These are phyloP conservation scores for Melanotaenia nigrans DNA, from an alignment of 2,797 vertebrate genomes.

Conservation along the genomic window DNA sequence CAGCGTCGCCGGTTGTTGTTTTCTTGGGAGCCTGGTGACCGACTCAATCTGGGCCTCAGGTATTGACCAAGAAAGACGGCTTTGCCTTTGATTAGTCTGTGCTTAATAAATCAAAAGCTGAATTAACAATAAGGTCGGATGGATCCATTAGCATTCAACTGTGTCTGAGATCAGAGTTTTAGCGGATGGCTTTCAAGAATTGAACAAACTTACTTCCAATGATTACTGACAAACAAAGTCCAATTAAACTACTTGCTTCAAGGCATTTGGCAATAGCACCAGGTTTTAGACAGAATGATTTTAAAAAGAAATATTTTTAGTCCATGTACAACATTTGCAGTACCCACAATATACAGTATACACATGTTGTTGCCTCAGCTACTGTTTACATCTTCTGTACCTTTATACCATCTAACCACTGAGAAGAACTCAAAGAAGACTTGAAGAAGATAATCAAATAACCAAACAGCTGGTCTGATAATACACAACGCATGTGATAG, in stretches of 20 bases:
- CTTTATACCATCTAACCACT: constrained; percentile 22
- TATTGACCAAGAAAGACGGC: constrained; percentile 38
- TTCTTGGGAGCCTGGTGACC: constrained; percentile 36
- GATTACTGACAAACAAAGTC: constrained; percentile 10
- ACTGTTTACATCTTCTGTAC: constrained; percentile 18
- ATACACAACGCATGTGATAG: constrained; percentile 6
- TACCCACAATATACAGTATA: too few relatives aligned
- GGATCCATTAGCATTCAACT: constrained; percentile 24
- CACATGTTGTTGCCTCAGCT: constrained; percentile 30
- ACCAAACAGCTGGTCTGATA: constrained; percentile 35
- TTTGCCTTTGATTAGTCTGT: constrained; percentile 49
- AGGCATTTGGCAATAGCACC: constrained; percentile 3
- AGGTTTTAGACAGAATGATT: too few relatives aligned
- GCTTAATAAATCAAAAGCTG: constrained; percentile 41
- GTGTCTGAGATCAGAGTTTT: constrained; percentile 34
- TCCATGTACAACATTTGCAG: too few relatives aligned
- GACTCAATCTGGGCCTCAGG: not conserved
- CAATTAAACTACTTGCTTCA: constrained; percentile 5
- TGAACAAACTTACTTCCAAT: constrained; percentile 14
- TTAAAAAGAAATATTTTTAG: too few relatives aligned
- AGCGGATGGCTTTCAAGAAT: constrained; percentile 16
- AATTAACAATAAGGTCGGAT: constrained; percentile 29
- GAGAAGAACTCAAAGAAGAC: constrained; percentile 24
- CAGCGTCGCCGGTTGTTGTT: constrained; percentile 56
- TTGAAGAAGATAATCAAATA: constrained; percentile 6